Percentiles rank a stretch among this genome's conserved stretches.
Evolutionary conservation across 1,140 invertebrate species (phyloP).

Genomic region (Nasonia longicornis): DNA sequence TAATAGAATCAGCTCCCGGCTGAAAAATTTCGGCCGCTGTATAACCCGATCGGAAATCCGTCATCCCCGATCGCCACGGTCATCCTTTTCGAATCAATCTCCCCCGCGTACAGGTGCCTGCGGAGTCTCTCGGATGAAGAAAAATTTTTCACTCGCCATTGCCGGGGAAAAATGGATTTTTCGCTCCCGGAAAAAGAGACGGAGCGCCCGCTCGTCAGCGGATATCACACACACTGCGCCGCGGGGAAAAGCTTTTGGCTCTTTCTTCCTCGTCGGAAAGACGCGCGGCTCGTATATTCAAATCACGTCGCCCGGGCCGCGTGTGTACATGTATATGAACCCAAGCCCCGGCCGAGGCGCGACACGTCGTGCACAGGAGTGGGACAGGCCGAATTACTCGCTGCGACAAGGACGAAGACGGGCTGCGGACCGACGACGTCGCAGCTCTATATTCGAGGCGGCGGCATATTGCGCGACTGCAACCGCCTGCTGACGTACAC

Average conservation of each 20-base stretch:
- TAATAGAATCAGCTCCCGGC: too few species aligned
- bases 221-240: constrained; percentile 16
- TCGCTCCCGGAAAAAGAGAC: background rate
- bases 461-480: background rate
- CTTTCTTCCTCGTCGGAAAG: constrained; percentile 50
- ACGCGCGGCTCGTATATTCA: constrained; percentile 34
- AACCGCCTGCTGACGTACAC: background rate
- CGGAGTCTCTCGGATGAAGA: background rate
- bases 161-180: background rate
- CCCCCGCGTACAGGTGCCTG: too few species aligned
- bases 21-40: background rate
- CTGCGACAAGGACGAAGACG: background rate
- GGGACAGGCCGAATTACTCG: constrained; percentile 31
- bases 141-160: background rate
- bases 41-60: background rate
- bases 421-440: background rate
- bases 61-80: background rate
- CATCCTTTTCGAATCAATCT: constrained; percentile 3
- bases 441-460: background rate
- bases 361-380: background rate
- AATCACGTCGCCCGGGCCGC: constrained; percentile 22
- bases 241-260: constrained; percentile 18
- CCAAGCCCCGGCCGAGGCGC: background rate
- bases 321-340: background rate
- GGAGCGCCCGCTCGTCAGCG: background rate